Evolutionary conservation across 2,797 vertebrate species (phyloP).

Genomic region (Saxicola maurus): DNA sequence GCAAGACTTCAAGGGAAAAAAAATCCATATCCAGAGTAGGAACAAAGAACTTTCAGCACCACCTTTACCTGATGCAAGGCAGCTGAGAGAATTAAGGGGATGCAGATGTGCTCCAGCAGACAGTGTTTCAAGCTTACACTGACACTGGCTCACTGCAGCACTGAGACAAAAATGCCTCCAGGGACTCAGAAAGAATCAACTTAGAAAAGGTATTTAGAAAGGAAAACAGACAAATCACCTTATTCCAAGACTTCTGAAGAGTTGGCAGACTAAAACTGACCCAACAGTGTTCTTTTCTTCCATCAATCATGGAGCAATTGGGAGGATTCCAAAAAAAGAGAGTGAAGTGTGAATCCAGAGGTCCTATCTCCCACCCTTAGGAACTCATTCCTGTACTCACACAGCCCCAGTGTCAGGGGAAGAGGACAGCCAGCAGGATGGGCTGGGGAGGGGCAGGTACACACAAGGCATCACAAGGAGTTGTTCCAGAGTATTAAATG

Average conservation of each 20-base stretch:
- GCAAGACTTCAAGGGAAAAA: neutral
- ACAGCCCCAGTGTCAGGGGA: neutral
- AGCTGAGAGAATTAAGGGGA: neutral
- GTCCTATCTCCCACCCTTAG: neutral
- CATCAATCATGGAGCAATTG: neutral
- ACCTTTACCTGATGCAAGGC: neutral
- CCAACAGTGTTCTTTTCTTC: neutral
- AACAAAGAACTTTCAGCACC: neutral
- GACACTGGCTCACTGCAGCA: neutral
- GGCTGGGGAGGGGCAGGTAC: neutral
- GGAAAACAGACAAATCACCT: neutral
- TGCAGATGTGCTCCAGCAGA: neutral
- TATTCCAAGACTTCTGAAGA: neutral
- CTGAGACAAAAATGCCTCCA: neutral
- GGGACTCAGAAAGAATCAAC: neutral
- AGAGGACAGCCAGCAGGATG: neutral
- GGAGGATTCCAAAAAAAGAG: neutral
- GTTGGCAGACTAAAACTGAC: neutral
- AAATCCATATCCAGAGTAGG: neutral
- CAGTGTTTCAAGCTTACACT: neutral
- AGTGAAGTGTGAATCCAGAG: neutral
- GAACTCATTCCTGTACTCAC: neutral
- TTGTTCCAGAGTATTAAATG: fast-evolving
- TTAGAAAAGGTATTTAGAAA: neutral
- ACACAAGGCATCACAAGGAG: neutral